phyloP scores from a whole-genome alignment of 2,888 invertebrate species.

The Aphidoletes aphidimyza region DNA sequence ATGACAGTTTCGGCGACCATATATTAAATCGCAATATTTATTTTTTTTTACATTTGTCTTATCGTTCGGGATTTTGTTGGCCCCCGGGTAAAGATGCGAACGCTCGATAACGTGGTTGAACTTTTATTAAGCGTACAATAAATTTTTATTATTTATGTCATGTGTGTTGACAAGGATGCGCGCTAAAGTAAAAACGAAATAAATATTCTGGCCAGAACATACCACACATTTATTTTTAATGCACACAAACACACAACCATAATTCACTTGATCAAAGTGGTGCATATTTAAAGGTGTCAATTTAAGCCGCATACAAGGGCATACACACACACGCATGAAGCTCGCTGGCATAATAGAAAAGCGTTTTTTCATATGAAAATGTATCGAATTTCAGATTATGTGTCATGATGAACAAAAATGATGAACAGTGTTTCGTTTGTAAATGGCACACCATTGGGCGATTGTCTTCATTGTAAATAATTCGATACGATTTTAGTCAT shows the following conservation, averaged over 20 bases:
- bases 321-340: neutral
- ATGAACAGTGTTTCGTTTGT: neutral
- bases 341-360: too few species aligned
- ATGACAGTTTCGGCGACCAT: neutral
- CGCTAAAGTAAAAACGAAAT: conserved; percentile 6
- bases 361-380: too few species aligned
- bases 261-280: conserved; percentile 14
- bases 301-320: neutral
- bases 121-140: conserved; percentile 32
- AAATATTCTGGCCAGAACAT: neutral
- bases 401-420: neutral
- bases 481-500: conserved; percentile 23
- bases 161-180: conserved; percentile 16
- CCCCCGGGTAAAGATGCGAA: neutral
- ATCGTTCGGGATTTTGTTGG: neutral
- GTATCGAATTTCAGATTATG: too few species aligned
- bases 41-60: neutral
- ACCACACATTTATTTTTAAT: conserved; percentile 12
- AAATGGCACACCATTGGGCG: conserved; percentile 32
- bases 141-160: conserved; percentile 51
- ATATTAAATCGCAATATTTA: conserved; percentile 16
- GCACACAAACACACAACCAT: neutral
- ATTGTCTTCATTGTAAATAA: conserved; percentile 45
- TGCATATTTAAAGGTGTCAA: conserved; percentile 46
- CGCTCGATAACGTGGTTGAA: neutral